phyloP scores from a whole-genome alignment of 2,797 vertebrate genomes.

The Sebastes itinus region DNA sequence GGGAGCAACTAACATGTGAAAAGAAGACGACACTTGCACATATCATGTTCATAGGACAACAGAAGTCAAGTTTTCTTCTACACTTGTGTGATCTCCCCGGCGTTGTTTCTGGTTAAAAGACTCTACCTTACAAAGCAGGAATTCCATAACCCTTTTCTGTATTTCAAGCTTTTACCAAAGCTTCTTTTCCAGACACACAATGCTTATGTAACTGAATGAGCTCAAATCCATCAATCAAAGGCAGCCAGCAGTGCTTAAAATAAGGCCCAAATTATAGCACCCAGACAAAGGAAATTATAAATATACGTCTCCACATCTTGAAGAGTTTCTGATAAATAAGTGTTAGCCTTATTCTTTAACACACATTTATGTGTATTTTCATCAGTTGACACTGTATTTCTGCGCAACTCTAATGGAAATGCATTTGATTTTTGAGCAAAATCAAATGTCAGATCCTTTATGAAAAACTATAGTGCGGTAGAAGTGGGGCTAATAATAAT shows the following conservation, averaged over 20 bases:
- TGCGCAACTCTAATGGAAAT: neutral
- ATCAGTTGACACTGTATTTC: neutral
- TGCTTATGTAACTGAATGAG: neutral
- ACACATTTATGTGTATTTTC: neutral
- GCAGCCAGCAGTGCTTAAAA: neutral
- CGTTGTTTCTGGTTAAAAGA: neutral
- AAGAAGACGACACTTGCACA: neutral
- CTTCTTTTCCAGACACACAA: neutral
- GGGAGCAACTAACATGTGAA: slow-evolving; percentile 19
- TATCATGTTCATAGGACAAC: neutral
- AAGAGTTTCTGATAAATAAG: neutral
- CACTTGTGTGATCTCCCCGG: neutral
- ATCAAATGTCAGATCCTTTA: neutral
- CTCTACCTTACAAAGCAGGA: neutral
- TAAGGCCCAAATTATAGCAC: neutral
- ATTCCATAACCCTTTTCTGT: neutral
- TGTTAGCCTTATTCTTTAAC: neutral
- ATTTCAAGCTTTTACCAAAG: neutral
- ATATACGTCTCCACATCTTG: neutral
- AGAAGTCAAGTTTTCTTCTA: neutral
- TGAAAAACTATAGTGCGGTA: neutral
- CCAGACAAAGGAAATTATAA: neutral
- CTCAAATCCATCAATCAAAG: neutral
- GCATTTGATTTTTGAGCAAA: neutral
- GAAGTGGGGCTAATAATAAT: neutral